A percentile compares a stretch with the other conserved stretches of the same genome.
phyloP scores from a whole-genome alignment of 2,113 vertebrate species.

The Bungarus multicinctus region DNA sequence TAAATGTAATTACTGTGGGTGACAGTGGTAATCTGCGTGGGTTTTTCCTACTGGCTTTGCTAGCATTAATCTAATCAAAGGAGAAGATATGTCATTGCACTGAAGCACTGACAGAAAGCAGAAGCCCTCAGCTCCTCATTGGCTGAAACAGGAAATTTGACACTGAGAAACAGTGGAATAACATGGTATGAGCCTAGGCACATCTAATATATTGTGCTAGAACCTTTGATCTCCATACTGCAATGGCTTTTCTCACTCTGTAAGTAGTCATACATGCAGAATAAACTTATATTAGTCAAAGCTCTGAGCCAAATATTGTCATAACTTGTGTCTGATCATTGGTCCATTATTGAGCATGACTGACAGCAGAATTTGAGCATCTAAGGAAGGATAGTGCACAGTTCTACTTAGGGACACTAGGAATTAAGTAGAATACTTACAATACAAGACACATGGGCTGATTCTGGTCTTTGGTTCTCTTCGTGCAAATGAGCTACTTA shows the following conservation, averaged over 20 bases:
- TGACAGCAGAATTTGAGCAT: neutral
- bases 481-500: neutral
- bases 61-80: conserved; percentile 82
- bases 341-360: neutral
- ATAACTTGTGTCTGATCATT: neutral
- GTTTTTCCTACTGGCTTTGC: conserved; percentile 85
- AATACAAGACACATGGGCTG: neutral
- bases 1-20: conserved; percentile 90
- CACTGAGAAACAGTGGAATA: neutral
- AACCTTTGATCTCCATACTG: neutral
- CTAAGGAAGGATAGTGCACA: neutral
- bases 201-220: neutral
- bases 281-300: neutral
- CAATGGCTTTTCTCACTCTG: neutral
- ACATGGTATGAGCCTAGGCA: neutral
- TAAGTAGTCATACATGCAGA: neutral
- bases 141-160: conserved; percentile 36
- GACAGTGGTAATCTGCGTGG: conserved; percentile 85
- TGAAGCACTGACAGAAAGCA: conserved; percentile 79
- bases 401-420: neutral
- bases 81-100: conserved; percentile 80
- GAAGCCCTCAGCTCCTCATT: conserved; percentile 61
- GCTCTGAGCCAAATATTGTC: neutral
- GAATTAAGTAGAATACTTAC: neutral
- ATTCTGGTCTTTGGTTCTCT: neutral